Conservation (phyloP, 2,113 vertebrate genomes). For the Lates calcarifer region DNA sequence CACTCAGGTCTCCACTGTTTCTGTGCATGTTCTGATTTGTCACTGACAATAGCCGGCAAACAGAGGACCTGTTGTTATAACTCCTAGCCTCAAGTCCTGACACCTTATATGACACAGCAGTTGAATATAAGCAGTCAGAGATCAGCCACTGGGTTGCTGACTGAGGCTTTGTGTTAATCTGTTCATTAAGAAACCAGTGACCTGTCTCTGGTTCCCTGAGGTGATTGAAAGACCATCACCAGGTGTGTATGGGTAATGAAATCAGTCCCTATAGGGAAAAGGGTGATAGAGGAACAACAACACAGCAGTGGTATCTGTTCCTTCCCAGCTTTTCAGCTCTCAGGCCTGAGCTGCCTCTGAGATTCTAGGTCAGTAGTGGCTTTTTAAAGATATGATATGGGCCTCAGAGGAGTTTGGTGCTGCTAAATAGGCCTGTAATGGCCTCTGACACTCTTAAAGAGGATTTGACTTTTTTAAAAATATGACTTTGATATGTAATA, state of each 20-base stretch:
- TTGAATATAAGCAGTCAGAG: not conserved
- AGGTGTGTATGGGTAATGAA: slow-evolving; percentile 63
- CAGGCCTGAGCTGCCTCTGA: slow-evolving; percentile 32
- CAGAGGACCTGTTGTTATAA: not conserved
- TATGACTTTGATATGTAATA: not conserved
- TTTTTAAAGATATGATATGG: slow-evolving; percentile 71
- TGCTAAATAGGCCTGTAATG: slow-evolving; percentile 48
- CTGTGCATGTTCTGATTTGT: not conserved
- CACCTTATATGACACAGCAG: slow-evolving; percentile 22
- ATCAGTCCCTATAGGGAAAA: slow-evolving; percentile 35
- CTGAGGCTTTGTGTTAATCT: slow-evolving; percentile 40
- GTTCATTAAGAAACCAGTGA: slow-evolving; percentile 40
- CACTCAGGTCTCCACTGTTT: not conserved
- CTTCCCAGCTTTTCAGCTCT: slow-evolving; percentile 46
- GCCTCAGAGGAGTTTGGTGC: slow-evolving; percentile 52
- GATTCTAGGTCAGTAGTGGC: slow-evolving; percentile 71
- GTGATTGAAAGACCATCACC: slow-evolving; percentile 30
- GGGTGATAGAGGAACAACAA: slow-evolving; percentile 56
- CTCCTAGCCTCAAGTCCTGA: slow-evolving; percentile 13
- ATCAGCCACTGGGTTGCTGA: not conserved
- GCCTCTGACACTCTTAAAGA: slow-evolving; percentile 33
- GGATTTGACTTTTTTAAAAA: slow-evolving; percentile 31
- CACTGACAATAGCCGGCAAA: slow-evolving; percentile 13
- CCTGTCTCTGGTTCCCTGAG: slow-evolving; percentile 41
- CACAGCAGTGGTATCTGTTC: slow-evolving; percentile 36